phyloP scores from a whole-genome alignment of 2,113 vertebrate genomes.

The Stegastes partitus region DNA sequence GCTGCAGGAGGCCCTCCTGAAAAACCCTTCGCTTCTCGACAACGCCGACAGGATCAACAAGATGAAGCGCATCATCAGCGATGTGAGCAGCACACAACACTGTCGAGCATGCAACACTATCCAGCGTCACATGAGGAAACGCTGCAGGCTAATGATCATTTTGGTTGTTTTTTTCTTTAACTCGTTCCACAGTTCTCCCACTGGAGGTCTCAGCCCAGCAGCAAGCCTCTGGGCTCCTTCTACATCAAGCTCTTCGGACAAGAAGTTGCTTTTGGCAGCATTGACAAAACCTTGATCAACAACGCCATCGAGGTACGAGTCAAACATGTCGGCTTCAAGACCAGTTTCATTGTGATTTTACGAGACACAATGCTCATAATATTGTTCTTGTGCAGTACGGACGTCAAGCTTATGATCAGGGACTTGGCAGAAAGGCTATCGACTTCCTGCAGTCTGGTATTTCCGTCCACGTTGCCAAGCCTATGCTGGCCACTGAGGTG shows the following conservation, averaged over 20 bases:
- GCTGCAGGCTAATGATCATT: background rate
- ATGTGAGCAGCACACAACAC: slow-evolving; percentile 74
- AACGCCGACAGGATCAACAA: slow-evolving; percentile 84
- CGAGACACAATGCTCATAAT: background rate
- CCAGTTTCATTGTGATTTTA: background rate
- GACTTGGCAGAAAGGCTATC: slow-evolving; percentile 36
- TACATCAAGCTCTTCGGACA: slow-evolving; percentile 87
- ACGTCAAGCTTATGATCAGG: slow-evolving; percentile 17
- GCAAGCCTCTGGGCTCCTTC: slow-evolving; percentile 79
- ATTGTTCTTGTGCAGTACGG: slow-evolving; percentile 61
- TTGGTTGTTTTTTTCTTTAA: background rate
- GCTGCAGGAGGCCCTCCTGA: slow-evolving; percentile 85
- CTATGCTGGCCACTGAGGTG: slow-evolving; percentile 81
- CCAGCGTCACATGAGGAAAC: background rate
- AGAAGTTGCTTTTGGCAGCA: slow-evolving; percentile 82
- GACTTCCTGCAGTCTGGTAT: slow-evolving; percentile 71
- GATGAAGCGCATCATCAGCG: slow-evolving; percentile 86
- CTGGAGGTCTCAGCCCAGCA: slow-evolving; percentile 81
- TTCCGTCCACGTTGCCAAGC: slow-evolving; percentile 73
- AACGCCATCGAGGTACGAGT: slow-evolving; percentile 80
- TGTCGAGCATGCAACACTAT: background rate
- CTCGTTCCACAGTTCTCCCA: slow-evolving; percentile 79
- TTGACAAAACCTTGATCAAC: slow-evolving; percentile 83
- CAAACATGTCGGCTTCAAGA: slow-evolving; percentile 1
- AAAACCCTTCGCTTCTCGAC: slow-evolving; percentile 71